Base-by-base conservation (phyloP, 1,140 invertebrate genomes). In the Arion vulgaris region DNA sequence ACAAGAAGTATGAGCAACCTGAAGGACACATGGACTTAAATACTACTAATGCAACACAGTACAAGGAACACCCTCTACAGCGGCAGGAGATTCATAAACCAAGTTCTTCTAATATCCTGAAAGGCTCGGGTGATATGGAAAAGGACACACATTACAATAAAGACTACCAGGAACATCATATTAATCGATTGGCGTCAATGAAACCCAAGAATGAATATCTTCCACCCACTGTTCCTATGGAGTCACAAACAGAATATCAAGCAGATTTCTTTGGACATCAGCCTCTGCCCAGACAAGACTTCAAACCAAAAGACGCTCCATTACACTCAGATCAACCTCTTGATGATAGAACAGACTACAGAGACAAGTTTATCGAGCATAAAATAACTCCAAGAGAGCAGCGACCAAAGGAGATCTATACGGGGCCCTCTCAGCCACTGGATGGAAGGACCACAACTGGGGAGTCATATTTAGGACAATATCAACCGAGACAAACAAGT, bases 11-110 rank as follows among this genome's bases (percentile, higher is more conserved):
- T 66, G 71, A 41, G 53, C 32, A 45, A 71, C 83, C 83, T 0
- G 83, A 84, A 28, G 83, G 83, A 0, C 9, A 73, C 68, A 84
- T 84, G 80, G 83, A 84, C 41, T 36, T 84, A 19, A 78, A 71
- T 76, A 84, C 83, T 7, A 84, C 83, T 11, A 81, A 81, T 66
- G 7, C 62, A 23, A 66, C 28, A 9, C 71, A 80, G 74, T 84
- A 71, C 51, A 57, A 39, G 11, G 72, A 80, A 73, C 75, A 76
- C 45, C 79, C 78, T 13, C 11, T 84, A 19, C 62, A 83, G 17
- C 34, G 34, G 26, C 68, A 74, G 15, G 45, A 32, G 26, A 36
- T 69, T 13, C 39, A 77, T 7, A 84, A 84, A 51, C 83, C 83
- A n/a, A 38, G 51, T 23, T 84, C 83, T n/a, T 84, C 83, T 2